Conservation (phyloP, 2,113 vertebrate species). For the Takifugu flavidus region DNA sequence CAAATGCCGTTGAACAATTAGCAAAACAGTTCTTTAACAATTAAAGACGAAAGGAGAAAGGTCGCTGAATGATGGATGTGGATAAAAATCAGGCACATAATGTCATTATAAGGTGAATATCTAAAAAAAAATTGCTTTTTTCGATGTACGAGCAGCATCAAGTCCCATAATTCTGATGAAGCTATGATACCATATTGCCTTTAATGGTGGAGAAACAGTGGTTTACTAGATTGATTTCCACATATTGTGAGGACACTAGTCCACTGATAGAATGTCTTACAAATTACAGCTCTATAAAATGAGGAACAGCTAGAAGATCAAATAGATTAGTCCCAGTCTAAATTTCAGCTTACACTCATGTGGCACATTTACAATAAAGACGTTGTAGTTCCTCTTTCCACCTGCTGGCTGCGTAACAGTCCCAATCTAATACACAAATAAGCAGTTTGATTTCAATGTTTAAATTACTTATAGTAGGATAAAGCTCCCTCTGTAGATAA, state of each 20-base stretch:
- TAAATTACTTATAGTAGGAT: no score
- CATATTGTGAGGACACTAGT: constrained; percentile 34
- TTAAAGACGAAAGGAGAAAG: not conserved
- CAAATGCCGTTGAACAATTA: not conserved
- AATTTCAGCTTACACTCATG: not conserved
- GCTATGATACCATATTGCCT: constrained; percentile 71
- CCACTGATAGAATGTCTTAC: constrained; percentile 17
- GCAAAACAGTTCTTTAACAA: not conserved
- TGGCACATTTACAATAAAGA: not conserved
- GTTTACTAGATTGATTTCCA: constrained; percentile 31
- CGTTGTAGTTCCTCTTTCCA: not conserved
- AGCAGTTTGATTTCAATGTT: no score
- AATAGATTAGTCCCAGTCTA: not conserved
- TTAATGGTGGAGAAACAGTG: constrained; percentile 56
- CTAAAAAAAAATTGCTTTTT: not conserved
- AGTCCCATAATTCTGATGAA: constrained; percentile 42
- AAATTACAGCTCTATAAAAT: constrained; percentile 1
- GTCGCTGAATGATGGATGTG: no score
- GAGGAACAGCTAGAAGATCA: not conserved
- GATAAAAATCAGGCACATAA: not conserved
- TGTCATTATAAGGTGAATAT: no score
- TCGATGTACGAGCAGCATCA: constrained; percentile 21
- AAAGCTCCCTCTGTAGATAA: no score
- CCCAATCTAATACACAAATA: no score
- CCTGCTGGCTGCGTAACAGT: not conserved